Evolutionary conservation across 2,797 vertebrate species (phyloP), one percentile per base, ranked within the genome.

Genomic region (Silurus aristotelis): DNA sequence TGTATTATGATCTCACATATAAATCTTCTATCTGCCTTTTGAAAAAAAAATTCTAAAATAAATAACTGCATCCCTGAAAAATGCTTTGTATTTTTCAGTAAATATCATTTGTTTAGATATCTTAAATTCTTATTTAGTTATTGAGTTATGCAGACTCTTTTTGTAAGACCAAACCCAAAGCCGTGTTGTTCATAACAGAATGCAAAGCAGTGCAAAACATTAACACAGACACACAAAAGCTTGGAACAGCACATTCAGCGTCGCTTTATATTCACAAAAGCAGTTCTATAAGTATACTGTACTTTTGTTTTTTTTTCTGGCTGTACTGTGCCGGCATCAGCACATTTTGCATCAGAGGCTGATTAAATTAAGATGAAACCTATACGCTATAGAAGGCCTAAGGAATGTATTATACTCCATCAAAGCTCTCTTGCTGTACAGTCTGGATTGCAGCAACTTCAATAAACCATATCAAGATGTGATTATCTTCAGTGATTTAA

Each of bases 311-410:
- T 67, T 75, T 60, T 48, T 22, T 71, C 10, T 63, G 56, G 38
- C 38, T 60, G 56, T 43, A 79, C 67, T 71, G 75, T 52, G 67
- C n/a, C 20, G 7, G 73, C 67, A 78, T 89, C 88, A 89, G 86
- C 86, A 80, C 27, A 84, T 87, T 87, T 67, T 64, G 25, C 66
- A 73, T 83, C 82, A 46, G 22, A n/a, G 14, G 38, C 22, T 84
- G 81, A 77, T 81, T 78, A 85, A 67, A 82, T 70, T 61, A 48
- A 14, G n/a, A 80, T 55, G 68, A 72, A 27, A 12, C 58, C 73
- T 55, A 27, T 27, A 73, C 68, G 73, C 43, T 60, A 13, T 10
- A 48, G 10, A 68, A 52, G 46, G 25, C 52, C 20, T 12, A 3
- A 22, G 25, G 6, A n/a, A 60, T 27, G 76, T 52, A 56, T 83